A percentile compares a stretch with the other conserved stretches of the same genome.
phyloP scores from a whole-genome alignment of 2,888 invertebrate species.

The Synanthedon formicaeformis region DNA sequence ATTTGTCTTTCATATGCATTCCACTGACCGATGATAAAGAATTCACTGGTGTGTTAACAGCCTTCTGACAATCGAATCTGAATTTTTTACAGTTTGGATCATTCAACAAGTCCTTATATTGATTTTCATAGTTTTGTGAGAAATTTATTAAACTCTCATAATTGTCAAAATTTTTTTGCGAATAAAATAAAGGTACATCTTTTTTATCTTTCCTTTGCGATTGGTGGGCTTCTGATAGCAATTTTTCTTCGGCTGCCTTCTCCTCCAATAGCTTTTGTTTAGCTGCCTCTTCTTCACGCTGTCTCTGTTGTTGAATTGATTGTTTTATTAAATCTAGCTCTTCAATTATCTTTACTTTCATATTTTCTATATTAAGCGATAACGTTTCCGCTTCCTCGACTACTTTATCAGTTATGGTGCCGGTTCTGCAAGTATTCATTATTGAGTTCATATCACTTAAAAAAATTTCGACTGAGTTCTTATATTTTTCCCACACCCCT shows the following conservation, averaged over 20 bases:
- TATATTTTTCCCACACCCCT: constrained; percentile 49
- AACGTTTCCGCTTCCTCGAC: constrained; percentile 67
- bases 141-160: constrained; percentile 71
- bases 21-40: constrained; percentile 83
- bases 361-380: constrained; percentile 55
- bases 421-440: constrained; percentile 51
- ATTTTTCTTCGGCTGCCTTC: constrained; percentile 27
- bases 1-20: constrained; percentile 78
- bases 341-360: constrained; percentile 48
- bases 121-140: constrained; percentile 69
- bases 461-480: constrained; percentile 42
- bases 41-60: constrained; percentile 89
- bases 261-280: constrained; percentile 35
- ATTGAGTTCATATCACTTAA: constrained; percentile 52
- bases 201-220: constrained; percentile 18
- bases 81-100: constrained; percentile 78
- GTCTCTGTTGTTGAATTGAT: constrained; percentile 26
- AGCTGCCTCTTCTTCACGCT: constrained; percentile 30
- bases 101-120: constrained; percentile 71
- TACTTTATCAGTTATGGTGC: constrained; percentile 58
- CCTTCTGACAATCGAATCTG: constrained; percentile 86
- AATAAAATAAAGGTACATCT: constrained; percentile 56
- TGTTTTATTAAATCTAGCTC: constrained; percentile 36
- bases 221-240: constrained; percentile 15
- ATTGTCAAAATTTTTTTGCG: constrained; percentile 52